Base-by-base conservation (phyloP, 1,140 invertebrate genomes). In the Papilio machaon region DNA sequence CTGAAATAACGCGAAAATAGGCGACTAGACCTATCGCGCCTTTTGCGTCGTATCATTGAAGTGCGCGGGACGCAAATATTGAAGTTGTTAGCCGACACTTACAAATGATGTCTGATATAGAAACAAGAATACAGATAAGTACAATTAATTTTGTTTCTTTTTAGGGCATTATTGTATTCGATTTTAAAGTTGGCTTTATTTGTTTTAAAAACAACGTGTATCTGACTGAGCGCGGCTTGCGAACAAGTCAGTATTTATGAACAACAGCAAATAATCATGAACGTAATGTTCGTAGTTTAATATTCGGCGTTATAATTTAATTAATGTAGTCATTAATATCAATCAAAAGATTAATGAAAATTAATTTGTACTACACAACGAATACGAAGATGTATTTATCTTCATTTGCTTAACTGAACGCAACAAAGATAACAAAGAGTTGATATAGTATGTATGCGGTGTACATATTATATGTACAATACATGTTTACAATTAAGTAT, bases 291-390 rank as follows among this genome's bases (percentile, higher is more conserved):
- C 64, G 13, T 15, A 70, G 4, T 13, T 35, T 38, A 35, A 70
- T 70, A 11, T 7, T 19, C 13, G 64, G 4, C 13, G 19, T 4
- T 35, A 35, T 35, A 70, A 35, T 35, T 4, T 15, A 15, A 38
- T 70, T 15, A 70, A 70, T 35, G 30, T 4, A 38, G 23, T 38
- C 64, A 38, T 70, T 70, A 70, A 70, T 70, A 70, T 70, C 64
- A 70, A 70, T 70, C 13, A 38, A 70, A 35, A 70, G 60, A 35
- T 70, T 70, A 35, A 70, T 70, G 10, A 70, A 38, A 70, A 70
- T 70, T 70, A 70, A 70, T 70, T 70, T 35, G 30, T 5, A 5
- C 13, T 5, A 5, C 13, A 23, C 64, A 70, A 13, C 11, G 23
- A 64, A 64, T 13, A 64, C 19, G 11, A n/a, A 23, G 19, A 38